Base-by-base conservation (phyloP, 2,888 invertebrate species). In the Pandemis heparana region DNA sequence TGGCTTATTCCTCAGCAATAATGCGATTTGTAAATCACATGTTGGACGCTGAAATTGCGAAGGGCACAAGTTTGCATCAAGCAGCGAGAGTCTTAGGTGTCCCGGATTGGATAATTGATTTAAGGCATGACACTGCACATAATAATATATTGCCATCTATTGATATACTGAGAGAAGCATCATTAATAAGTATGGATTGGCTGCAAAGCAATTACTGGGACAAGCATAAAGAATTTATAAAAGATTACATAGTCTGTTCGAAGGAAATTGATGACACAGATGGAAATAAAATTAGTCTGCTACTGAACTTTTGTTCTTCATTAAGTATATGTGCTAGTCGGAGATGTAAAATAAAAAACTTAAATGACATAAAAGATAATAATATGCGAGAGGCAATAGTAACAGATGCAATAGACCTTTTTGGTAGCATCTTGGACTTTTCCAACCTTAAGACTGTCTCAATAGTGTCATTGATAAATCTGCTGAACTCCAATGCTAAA, bases 81-180 rank as follows among this genome's bases (percentile, higher is more conserved):
- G 95, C 96, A 46, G 97, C 96, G 0, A 94, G 94, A 76, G 94
- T 95, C 86, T 88, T 96, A 74, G 96, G 96, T 59, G 95, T 98
- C 56, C 98, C 98, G 0, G 95, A 96, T 75, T 98, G 97, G 97
- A 95, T 98, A 72, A 96, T 98, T 7, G 96, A 96, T 77, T 86
- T 98, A 68, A 94, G 98, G 69, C 97, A 98, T 85, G 96, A 97
- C 77, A 96, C 96, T 53, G 96, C 97, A 41, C 98, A 98, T 85
- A 95, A 95, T 70, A 95, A 96, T 77, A 94, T 95, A 75, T 87
- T 97, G 43, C 97, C 97, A 16, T 95, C 96, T 0, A 85, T 97
- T 41, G 91, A 91, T 60, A 88, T 96, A 66, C 89, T 98, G 5
- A 92, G 96, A 83, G 93, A 95, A 78, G 97, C 96, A 3, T 90